A percentile compares a stretch with the other conserved stretches of the same genome.
Conservation (phyloP, 2,888 invertebrate species). For the Monoplex corrugatus region DNA sequence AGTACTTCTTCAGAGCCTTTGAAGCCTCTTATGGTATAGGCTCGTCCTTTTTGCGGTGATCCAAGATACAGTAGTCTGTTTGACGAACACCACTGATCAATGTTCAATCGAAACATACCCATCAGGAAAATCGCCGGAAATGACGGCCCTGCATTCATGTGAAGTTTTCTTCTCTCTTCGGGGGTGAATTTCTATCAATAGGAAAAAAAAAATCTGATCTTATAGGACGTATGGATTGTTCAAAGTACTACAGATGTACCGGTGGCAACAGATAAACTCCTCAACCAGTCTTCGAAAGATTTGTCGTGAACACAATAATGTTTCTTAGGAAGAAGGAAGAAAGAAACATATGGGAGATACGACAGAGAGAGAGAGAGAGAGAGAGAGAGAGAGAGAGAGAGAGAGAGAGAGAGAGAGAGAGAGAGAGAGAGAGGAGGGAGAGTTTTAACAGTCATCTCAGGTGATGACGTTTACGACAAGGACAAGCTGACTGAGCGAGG, state of each 20-base stretch:
- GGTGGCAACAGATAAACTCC: no score
- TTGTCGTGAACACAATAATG: not conserved
- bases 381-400: not conserved
- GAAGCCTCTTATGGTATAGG: no score
- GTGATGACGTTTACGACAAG: not conserved
- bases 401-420: slow-evolving; percentile 11
- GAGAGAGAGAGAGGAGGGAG: slow-evolving; percentile 33
- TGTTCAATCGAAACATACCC: no score
- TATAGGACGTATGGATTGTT: no score
- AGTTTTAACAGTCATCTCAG: not conserved
- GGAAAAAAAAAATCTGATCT: not conserved
- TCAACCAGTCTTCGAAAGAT: no score
- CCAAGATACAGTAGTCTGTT: no score
- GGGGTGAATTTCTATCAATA: not conserved
- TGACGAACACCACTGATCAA: no score
- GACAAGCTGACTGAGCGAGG: no score
- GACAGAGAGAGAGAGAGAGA: slow-evolving; percentile 2
- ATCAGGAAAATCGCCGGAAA: no score
- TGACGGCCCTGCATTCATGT: not conserved
- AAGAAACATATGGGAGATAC: not conserved
- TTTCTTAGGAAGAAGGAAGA: not conserved
- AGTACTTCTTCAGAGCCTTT: no score
- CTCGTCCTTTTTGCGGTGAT: no score
- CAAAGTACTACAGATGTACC: no score
- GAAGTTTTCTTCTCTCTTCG: not conserved